Conservation (phyloP, 2,888 invertebrate genomes). For the Ennomos fuscantarius region DNA sequence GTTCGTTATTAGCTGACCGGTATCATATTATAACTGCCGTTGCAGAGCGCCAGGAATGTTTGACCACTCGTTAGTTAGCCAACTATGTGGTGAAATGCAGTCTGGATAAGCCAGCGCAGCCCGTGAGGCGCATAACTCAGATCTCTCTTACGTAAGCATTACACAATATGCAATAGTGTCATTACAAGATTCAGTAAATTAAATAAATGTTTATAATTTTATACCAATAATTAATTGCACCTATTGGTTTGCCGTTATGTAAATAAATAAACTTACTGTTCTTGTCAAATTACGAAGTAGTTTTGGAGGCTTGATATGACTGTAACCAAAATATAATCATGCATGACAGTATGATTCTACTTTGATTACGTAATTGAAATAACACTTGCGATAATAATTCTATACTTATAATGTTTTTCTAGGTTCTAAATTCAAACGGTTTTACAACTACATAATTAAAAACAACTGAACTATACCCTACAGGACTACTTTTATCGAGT, state of each 20-base stretch:
- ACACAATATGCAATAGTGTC: constrained; percentile 9
- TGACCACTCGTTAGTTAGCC: constrained; percentile 15
- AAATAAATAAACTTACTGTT: not conserved
- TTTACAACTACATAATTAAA: too few relatives aligned
- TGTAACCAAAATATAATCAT: too few relatives aligned
- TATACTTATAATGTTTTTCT: too few relatives aligned
- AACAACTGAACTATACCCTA: too few relatives aligned
- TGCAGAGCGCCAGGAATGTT: constrained; percentile 24
- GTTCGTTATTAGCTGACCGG: constrained; percentile 37
- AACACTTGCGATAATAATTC: too few relatives aligned
- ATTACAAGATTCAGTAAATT: not conserved
- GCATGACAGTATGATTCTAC: too few relatives aligned
- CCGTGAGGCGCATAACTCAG: constrained; percentile 9
- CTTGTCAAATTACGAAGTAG: too few relatives aligned
- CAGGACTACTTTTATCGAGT: too few relatives aligned
- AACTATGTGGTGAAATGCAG: constrained; percentile 28
- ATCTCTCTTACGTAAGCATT: constrained; percentile 19
- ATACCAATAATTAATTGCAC: not conserved
- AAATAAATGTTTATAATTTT: too few relatives aligned
- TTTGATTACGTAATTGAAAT: too few relatives aligned
- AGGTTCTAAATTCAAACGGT: too few relatives aligned
- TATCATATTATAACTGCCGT: constrained; percentile 32
- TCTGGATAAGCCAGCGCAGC: constrained; percentile 18
- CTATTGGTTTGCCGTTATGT: not conserved
- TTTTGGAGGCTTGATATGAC: too few relatives aligned